Evolutionary conservation across 2,888 invertebrate genomes (phyloP).

Genomic region (Drosophila neonasuta): DNA sequence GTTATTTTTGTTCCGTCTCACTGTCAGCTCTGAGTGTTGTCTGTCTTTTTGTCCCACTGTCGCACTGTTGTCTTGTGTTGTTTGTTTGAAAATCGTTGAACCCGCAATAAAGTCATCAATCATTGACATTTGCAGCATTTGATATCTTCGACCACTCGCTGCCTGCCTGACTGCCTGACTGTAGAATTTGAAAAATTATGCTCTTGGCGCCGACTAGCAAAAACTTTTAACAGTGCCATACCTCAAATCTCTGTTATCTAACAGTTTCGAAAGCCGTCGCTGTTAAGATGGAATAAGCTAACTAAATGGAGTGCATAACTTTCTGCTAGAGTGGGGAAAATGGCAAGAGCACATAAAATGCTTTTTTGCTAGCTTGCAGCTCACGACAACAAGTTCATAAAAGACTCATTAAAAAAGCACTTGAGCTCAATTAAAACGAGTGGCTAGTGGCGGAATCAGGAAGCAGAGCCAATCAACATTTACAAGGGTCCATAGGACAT

Average conservation of each 20-base stretch:
- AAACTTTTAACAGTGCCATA: slow-evolving; percentile 31
- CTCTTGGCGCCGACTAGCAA: slow-evolving; percentile 59
- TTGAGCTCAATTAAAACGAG: slow-evolving; percentile 73
- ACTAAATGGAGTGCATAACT: not conserved
- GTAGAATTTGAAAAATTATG: slow-evolving; percentile 66
- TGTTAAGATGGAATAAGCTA: slow-evolving; percentile 18
- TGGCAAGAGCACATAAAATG: slow-evolving; percentile 36
- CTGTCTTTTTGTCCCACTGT: slow-evolving; percentile 32
- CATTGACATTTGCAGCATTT: slow-evolving; percentile 76
- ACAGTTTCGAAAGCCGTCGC: slow-evolving; percentile 2
- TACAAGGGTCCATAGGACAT: slow-evolving; percentile 68
- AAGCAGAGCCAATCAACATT: slow-evolving; percentile 70
- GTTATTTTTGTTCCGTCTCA: slow-evolving; percentile 60
- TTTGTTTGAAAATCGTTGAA: slow-evolving; percentile 75
- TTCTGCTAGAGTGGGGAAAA: not conserved
- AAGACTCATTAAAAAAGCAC: slow-evolving; percentile 76
- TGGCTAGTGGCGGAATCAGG: slow-evolving; percentile 52
- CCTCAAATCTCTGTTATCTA: slow-evolving; percentile 6
- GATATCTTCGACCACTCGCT: slow-evolving; percentile 42
- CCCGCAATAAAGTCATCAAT: slow-evolving; percentile 79
- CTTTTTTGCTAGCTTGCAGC: slow-evolving; percentile 29
- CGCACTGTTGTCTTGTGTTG: slow-evolving; percentile 51
- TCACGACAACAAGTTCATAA: slow-evolving; percentile 60
- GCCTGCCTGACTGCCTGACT: not conserved
- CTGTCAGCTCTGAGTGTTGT: slow-evolving; percentile 8